phyloP scores from a whole-genome alignment of 2,113 vertebrate species.

The Calidris pugnax region DNA sequence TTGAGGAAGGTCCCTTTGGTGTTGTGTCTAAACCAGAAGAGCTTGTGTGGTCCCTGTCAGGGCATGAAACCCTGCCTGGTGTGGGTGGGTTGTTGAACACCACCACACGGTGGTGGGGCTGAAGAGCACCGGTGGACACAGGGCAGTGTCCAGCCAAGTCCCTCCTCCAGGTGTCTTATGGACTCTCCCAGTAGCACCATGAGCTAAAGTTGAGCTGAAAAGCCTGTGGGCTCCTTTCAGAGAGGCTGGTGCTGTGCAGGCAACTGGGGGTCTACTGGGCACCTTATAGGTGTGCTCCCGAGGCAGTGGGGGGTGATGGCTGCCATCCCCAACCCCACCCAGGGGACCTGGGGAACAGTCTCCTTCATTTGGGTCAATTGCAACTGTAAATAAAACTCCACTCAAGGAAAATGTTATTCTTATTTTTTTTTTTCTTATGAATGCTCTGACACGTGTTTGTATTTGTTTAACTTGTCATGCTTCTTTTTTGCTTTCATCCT shows the following conservation, averaged over 20 bases:
- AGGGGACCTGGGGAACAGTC: not conserved
- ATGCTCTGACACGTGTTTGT: not conserved
- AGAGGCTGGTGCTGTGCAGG: not conserved
- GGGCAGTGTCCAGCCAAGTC: not conserved
- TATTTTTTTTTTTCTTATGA: not conserved
- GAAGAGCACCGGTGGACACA: not conserved
- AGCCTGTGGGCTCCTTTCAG: not conserved
- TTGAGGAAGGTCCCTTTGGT: not conserved
- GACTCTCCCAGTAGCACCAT: too few relatives aligned
- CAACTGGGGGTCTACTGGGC: not conserved
- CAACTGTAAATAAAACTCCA: not conserved
- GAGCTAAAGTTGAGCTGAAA: fast-evolving
- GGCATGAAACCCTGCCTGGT: not conserved
- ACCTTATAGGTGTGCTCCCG: not conserved
- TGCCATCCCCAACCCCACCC: not conserved
- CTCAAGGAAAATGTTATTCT: not conserved
- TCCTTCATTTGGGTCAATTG: not conserved
- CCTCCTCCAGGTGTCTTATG: not conserved
- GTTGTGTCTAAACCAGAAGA: not conserved
- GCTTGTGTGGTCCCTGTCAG: not conserved
- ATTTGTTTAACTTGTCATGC: not conserved
- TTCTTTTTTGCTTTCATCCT: not conserved
- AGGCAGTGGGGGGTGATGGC: not conserved
- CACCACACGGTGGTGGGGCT: fast-evolving
- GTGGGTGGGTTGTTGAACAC: not conserved